These are phyloP conservation scores for Chaetodon trifascialis DNA, from an alignment of 2,113 vertebrate genomes.

Conservation along the genomic window DNA sequence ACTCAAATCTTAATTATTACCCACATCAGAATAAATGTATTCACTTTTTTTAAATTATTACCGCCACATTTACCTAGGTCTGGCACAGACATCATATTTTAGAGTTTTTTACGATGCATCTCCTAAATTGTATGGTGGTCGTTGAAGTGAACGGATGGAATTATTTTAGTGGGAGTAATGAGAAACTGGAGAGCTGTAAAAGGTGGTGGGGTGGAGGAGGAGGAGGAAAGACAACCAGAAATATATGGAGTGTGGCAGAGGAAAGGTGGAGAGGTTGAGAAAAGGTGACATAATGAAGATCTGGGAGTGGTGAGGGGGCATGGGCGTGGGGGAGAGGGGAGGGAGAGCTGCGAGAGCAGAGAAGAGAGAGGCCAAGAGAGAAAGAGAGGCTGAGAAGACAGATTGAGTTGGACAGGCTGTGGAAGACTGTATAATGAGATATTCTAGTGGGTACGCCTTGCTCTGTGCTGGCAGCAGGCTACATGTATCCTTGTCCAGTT, in stretches of 20 bases:
- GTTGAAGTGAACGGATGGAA: constrained; percentile 31
- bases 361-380: constrained; percentile 35
- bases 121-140: constrained; percentile 38
- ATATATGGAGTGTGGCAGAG: constrained; percentile 53
- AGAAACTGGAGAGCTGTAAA: constrained; percentile 30
- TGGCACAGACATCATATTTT: constrained; percentile 29
- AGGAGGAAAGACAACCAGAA: constrained; percentile 19
- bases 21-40: constrained; percentile 30
- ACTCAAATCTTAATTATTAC: constrained; percentile 48
- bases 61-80: constrained; percentile 26
- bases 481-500: constrained; percentile 60
- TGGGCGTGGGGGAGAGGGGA: not conserved
- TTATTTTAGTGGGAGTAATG: constrained; percentile 44
- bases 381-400: constrained; percentile 53
- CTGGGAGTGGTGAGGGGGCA: constrained; percentile 36
- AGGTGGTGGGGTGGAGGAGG: not conserved
- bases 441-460: constrained; percentile 55
- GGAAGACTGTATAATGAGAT: constrained; percentile 71
- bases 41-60: constrained; percentile 21
- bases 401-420: constrained; percentile 72
- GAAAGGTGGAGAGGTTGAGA: constrained; percentile 54
- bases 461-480: constrained; percentile 60
- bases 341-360: constrained; percentile 33
- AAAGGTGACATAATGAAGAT: constrained; percentile 65
- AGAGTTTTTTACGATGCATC: constrained; percentile 12